Evolutionary conservation across 2,797 vertebrate species (phyloP), one percentile per base, ranked within the genome.

Genomic region (Allobates femoralis): DNA sequence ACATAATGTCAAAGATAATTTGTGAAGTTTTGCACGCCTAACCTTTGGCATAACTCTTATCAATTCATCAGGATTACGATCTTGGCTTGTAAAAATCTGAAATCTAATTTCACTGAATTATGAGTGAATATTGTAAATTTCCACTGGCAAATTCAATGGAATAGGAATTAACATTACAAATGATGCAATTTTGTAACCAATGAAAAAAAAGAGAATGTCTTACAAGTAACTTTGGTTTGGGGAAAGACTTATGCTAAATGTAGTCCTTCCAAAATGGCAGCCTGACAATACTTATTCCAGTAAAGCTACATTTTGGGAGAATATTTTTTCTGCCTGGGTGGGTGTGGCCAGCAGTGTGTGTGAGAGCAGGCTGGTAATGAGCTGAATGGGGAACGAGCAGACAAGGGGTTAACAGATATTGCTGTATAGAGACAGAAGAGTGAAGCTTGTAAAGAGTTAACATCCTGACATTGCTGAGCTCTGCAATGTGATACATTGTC

Each of bases 41-140:
- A 55, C 12, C 6, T 69, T 69, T 69, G 56, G 56, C 32, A 8
- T 26, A 41, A 16, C 56, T 60, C 37, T 79, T 79, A 79, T 69
- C 79, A 53, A 56, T 79, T 79, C 50, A 81, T 81, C 62, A 81
- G 66, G 66, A 81, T 32, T 81, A 69, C 28, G n/a, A 69, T 81
- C 64, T 81, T 81, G 64, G 79, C 79, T 53, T 23, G 23, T 8
- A 16, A 81, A 53, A 67, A 46, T 11, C 41, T 46, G 11, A 46
- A 69, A 51, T 12, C 50, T 53, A 69, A 15, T 74, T 74, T n/a
- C 26, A 50, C 6, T 53, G 46, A 55, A 69, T 23, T 50, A 51
- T 32, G 64, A 8, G 12, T 23, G 18, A 53, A 32, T 19, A 23
- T 30, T 81, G 21, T n/a, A 21, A 7, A 21, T 79, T 18, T 51